Conservation (phyloP, 1,140 invertebrate genomes). For the Lepidurus packardi region DNA sequence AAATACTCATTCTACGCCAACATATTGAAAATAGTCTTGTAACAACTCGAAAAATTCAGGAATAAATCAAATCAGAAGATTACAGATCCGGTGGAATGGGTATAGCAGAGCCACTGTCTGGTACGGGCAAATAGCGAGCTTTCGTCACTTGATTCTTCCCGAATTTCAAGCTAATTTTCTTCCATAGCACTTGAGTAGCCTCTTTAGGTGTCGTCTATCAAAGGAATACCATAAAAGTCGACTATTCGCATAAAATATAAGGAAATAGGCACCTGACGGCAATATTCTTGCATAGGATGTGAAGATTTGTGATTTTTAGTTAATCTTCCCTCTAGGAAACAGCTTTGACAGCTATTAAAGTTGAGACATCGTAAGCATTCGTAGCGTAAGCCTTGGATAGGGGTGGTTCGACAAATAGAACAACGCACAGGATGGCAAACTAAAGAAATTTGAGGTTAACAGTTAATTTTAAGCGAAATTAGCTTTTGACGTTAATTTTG, state of each 20-base stretch:
- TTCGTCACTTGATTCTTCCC: slow-evolving; percentile 43
- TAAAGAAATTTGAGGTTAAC: slow-evolving; percentile 41
- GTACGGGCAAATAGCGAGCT: slow-evolving; percentile 43
- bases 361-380: slow-evolving; percentile 67
- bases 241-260: slow-evolving; percentile 27
- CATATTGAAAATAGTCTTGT: background rate
- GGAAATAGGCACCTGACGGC: slow-evolving; percentile 48
- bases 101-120: slow-evolving; percentile 38
- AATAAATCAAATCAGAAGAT: slow-evolving; percentile 29
- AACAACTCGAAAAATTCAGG: background rate
- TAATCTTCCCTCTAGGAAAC: slow-evolving; percentile 66
- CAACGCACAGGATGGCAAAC: slow-evolving; percentile 54
- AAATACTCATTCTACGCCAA: background rate
- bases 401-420: slow-evolving; percentile 51
- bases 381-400: slow-evolving; percentile 57
- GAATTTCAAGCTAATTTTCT: slow-evolving; percentile 42
- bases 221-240: slow-evolving; percentile 32
- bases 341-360: slow-evolving; percentile 72
- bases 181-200: slow-evolving; percentile 49
- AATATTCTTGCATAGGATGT: slow-evolving; percentile 75
- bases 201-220: slow-evolving; percentile 48
- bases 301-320: slow-evolving; percentile 65
- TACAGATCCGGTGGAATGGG: slow-evolving; percentile 38
- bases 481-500: too few relatives aligned
- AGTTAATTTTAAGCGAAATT: too few relatives aligned